A percentile compares a stretch with the other conserved stretches of the same genome.
phyloP scores from a whole-genome alignment of 2,113 vertebrate species.

The Neotragus moschatus region DNA sequence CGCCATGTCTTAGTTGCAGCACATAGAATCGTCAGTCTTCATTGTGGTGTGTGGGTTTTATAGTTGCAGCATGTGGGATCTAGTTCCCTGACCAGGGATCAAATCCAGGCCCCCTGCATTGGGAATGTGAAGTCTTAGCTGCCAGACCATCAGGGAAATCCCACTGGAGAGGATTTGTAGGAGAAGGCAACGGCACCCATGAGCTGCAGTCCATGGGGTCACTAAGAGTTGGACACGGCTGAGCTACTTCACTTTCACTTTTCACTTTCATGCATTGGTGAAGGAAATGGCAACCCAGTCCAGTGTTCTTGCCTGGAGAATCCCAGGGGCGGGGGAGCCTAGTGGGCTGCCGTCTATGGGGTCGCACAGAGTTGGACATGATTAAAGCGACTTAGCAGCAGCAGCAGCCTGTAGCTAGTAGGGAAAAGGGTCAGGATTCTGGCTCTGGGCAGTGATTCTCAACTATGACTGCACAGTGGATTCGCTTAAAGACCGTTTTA shows the following conservation, averaged over 20 bases:
- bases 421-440: neutral
- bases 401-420: neutral
- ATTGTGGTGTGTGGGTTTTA: neutral
- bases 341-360: no score
- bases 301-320: no score
- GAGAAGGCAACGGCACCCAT: neutral
- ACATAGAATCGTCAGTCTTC: neutral
- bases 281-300: no score
- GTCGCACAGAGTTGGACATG: rapidly evolving
- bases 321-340: no score
- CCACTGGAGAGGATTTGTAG: neutral
- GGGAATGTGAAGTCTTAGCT: neutral
- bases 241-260: no score
- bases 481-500: neutral
- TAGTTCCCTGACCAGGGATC: neutral
- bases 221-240: no score
- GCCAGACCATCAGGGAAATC: neutral
- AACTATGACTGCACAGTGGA: neutral
- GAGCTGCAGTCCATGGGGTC: no score
- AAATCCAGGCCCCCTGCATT: neutral
- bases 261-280: no score
- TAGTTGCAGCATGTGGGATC: neutral
- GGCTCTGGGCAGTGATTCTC: neutral
- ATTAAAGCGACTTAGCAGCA: no score
- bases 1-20: neutral